These are phyloP conservation scores for Sesia bembeciformis DNA, from an alignment of 2,888 invertebrate genomes.

Conservation along the genomic window DNA sequence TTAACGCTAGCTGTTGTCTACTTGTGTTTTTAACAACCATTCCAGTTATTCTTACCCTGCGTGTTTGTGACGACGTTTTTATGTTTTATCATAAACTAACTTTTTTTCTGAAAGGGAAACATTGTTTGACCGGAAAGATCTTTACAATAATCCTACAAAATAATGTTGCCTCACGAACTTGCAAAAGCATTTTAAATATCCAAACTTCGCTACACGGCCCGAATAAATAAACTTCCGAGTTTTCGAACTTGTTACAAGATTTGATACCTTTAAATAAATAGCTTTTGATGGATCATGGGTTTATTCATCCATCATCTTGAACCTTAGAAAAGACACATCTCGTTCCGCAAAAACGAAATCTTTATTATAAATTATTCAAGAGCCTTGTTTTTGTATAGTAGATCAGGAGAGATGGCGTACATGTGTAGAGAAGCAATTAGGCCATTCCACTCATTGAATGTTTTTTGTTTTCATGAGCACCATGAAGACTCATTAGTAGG, in stretches of 20 bases:
- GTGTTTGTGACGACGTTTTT: neutral
- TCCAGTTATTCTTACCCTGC: neutral
- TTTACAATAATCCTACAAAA: slow-evolving; percentile 9
- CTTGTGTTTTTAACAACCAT: neutral
- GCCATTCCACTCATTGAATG: no score
- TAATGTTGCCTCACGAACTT: slow-evolving; percentile 12
- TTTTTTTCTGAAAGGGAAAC: neutral
- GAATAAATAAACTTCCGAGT: neutral
- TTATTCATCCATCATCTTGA: slow-evolving; percentile 1
- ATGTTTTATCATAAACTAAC: neutral
- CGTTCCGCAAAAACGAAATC: no score
- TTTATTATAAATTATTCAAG: no score
- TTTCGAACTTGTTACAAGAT: neutral
- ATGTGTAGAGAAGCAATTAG: no score
- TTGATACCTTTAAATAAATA: slow-evolving; percentile 1
- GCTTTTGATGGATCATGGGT: slow-evolving; percentile 1
- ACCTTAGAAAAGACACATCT: no score
- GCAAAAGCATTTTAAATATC: slow-evolving; percentile 27
- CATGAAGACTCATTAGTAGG: no score
- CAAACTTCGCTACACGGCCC: slow-evolving; percentile 14
- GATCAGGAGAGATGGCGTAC: no score
- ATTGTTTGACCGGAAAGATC: neutral
- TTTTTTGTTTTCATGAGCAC: no score
- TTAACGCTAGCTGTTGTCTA: no score
- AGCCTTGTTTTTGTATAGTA: no score